Base-by-base conservation (phyloP, 2,113 vertebrate species). In the Pandion haliaetus region DNA sequence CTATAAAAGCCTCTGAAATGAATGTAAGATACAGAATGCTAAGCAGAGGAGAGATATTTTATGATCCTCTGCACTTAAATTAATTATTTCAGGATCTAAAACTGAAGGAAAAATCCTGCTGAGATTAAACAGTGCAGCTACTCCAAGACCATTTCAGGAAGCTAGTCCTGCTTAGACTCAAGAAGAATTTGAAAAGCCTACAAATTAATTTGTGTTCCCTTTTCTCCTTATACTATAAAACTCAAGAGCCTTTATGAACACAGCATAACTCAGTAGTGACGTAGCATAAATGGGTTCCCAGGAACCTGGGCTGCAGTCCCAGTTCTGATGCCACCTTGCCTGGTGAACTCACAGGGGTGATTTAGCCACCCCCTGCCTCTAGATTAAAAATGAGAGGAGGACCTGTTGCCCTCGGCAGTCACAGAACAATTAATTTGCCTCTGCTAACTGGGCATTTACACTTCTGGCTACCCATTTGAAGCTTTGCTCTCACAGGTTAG, bases 71-170 rank as follows among this genome's bases (percentile, higher is more conserved):
- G 44, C 73, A 72, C 45, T 96, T 96, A 84, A 89, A 93, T 72
- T 95, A 84, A 96, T 95, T 80, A 84, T 95, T 96, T 78, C 81
- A 89, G 73, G 32, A 63, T 54, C 62, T 65, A 86, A 90, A 96
- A 65, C 31, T 26, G 54, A 93, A 94, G 57, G 44, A 72, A 96
- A 97, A 87, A 89, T 95, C 81, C 61, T 89, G 44, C 69, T 1
- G 14, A 76, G 65, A 83, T 95, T 84, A 74, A 92, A 83, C 44
- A 89, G 55, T 15, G 52, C 55, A 93, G 55, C 38, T 95, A 67
- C 88, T 96, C 36, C 69, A 83, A 69, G 47, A 71, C 9, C 52
- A 67, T 93, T 91, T 93, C 72, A 40, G 88, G 80, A 88, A 90
- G 62, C 29, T 85, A 31, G 40, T 84, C 73, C 66, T 71, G 34